phyloP scores from a whole-genome alignment of 2,113 vertebrate genomes.

The Emydocephalus ijimae region DNA sequence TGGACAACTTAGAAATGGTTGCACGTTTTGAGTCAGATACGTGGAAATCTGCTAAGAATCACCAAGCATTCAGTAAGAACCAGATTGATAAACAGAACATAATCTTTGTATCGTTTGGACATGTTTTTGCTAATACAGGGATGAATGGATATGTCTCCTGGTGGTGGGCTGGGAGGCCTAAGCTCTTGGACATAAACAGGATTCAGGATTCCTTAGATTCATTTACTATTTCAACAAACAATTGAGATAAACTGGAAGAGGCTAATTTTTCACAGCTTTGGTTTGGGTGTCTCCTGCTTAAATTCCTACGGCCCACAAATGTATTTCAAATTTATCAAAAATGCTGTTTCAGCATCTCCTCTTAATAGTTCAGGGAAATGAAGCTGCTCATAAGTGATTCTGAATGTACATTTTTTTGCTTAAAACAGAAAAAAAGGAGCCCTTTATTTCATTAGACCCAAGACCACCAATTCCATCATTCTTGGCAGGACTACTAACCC shows the following conservation, averaged over 20 bases:
- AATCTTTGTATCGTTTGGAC: conserved; percentile 39
- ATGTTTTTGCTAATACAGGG: conserved; percentile 28
- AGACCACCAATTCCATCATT: background rate
- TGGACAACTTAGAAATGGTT: conserved; percentile 23
- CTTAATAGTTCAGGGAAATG: background rate
- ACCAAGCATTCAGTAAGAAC: conserved; percentile 45
- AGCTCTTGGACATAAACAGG: background rate
- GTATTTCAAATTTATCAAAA: background rate
- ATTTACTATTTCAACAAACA: background rate
- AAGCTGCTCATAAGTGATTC: background rate
- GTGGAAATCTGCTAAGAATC: conserved; percentile 27
- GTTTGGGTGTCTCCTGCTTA: conserved; percentile 10
- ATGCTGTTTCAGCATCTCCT: background rate
- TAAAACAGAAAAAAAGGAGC: background rate
- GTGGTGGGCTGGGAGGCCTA: conserved; percentile 7
- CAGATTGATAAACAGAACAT: conserved; percentile 37
- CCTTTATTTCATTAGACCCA: background rate
- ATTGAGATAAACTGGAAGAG: background rate
- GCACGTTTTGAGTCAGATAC: background rate
- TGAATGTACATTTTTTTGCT: background rate
- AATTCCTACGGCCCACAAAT: background rate
- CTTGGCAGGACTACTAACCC: background rate
- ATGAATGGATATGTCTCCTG: conserved; percentile 30
- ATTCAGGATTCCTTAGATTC: background rate
- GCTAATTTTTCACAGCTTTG: background rate